Base-by-base conservation (phyloP, 1,140 invertebrate genomes). In the Chironomus striatipennis region DNA sequence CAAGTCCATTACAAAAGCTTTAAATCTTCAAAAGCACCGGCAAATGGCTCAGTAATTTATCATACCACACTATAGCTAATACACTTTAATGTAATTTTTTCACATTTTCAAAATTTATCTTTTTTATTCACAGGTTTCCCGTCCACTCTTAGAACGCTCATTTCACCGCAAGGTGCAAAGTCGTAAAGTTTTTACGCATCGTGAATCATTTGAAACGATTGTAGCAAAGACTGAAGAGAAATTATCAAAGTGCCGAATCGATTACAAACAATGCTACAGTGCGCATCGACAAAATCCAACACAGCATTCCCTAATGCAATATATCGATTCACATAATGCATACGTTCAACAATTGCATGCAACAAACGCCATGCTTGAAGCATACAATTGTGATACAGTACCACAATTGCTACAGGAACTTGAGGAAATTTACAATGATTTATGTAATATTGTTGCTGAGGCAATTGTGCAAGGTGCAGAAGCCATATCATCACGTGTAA, bases 141-240 rank as follows among this genome's bases (percentile, higher is more conserved):
- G 93, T 43, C 93, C 94, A 17, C 88, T 97, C 18, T 85, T 96
- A 74, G 95, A 97, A 79, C 90, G 91, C 79, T 94, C 92, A 77
- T 96, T 96, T 82, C 91, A 95, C 81, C 89, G 95, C 78, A 97
- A 97, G 84, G 91, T 97, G 74, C 95, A 98, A 83, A 93, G 94
- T 1, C 87, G 93, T 77, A 97, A 97, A 85, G 87, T 98, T 72
- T 97, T 97, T 84, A 88, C 89, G 15, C 95, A 97, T 84, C 87
- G 95, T 75, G 95, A 98, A 80, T 91, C 91, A 76, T 95, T 95
- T 83, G 96, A 98, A 82, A 90, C 92, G 74, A 90, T 96, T 75
- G 87, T 98, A 64, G 87, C 87, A 73, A 96, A 97, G 83, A 91
- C 94, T 43, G 94, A 97, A 84, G 92, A 96, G 77, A 92, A 96